Percentiles rank a stretch among this genome's conserved stretches.
These are phyloP conservation scores for Epinotia nisella DNA, from an alignment of 2,888 invertebrate species.

Conservation along the genomic window DNA sequence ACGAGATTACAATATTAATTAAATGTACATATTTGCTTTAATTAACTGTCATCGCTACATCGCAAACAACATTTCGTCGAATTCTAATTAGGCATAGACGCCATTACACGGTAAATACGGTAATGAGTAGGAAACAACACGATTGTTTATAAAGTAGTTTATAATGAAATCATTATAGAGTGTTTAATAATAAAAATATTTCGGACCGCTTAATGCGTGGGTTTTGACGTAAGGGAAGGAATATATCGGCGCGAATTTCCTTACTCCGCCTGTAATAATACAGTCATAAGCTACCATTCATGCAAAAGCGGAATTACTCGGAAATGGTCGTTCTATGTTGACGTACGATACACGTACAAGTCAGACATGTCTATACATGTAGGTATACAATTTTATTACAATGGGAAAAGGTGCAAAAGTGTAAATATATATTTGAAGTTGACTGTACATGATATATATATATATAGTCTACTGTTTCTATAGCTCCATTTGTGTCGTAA, in stretches of 20 bases:
- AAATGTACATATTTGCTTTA: slow-evolving; percentile 30
- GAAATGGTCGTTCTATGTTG: not conserved
- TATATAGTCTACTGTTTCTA: not conserved
- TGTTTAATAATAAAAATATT: slow-evolving; percentile 14
- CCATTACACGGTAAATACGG: slow-evolving; percentile 30
- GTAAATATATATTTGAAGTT: no score
- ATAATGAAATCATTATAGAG: slow-evolving; percentile 31
- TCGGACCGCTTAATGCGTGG: slow-evolving; percentile 2
- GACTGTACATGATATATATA: no score
- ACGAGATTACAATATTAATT: slow-evolving; percentile 35
- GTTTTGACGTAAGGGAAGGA: slow-evolving; percentile 17
- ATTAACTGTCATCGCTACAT: slow-evolving; percentile 34
- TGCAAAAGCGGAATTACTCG: slow-evolving; percentile 21
- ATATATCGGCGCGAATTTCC: slow-evolving; percentile 6
- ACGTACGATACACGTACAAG: not conserved
- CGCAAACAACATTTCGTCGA: slow-evolving; percentile 40
- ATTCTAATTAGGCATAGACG: slow-evolving; percentile 32
- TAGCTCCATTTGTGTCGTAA: not conserved
- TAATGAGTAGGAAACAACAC: slow-evolving; percentile 13
- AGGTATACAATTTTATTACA: no score
- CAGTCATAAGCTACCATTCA: slow-evolving; percentile 10
- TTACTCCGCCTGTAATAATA: slow-evolving; percentile 3
- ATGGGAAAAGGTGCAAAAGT: no score
- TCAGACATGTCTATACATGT: no score
- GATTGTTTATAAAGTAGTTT: slow-evolving; percentile 30